Percentiles rank a stretch among this genome's conserved stretches.
Evolutionary conservation across 2,797 vertebrate genomes (phyloP).

Genomic region (Miichthys miiuy): DNA sequence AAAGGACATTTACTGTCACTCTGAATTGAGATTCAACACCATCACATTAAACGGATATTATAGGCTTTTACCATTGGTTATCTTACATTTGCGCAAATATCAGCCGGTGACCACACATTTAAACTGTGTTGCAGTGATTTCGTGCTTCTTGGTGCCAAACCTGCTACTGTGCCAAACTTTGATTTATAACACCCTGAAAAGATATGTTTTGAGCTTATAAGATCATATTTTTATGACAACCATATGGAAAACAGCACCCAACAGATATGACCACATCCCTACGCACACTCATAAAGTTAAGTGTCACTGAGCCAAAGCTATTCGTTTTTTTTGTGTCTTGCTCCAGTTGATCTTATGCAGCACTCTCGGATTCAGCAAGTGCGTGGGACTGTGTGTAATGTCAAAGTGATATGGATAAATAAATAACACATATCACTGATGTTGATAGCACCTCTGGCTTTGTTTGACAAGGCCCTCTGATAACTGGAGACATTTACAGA

Average conservation of each 20-base stretch:
- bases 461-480: constrained; percentile 55
- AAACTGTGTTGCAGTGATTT: constrained; percentile 28
- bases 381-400: constrained; percentile 56
- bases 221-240: constrained; percentile 67
- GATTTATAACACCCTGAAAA: constrained; percentile 54
- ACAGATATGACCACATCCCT: constrained; percentile 69
- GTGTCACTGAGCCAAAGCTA: constrained; percentile 56
- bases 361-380: constrained; percentile 39
- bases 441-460: constrained; percentile 63
- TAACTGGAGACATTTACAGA: constrained; percentile 66
- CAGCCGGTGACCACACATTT: constrained; percentile 52
- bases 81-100: constrained; percentile 39
- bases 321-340: constrained; percentile 47
- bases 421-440: constrained; percentile 56
- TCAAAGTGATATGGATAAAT: constrained; percentile 62
- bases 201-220: constrained; percentile 61
- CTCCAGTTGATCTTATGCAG: constrained; percentile 48
- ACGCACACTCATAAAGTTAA: constrained; percentile 52
- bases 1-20: constrained; percentile 24
- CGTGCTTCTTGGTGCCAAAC: constrained; percentile 55
- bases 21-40: constrained; percentile 11
- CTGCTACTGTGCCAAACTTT: constrained; percentile 65
- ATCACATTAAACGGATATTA: constrained; percentile 20
- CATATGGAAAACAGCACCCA: constrained; percentile 57
- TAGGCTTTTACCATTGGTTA: constrained; percentile 25